A percentile compares a stretch with the other conserved stretches of the same genome.
Conservation (phyloP, 2,113 vertebrate species). For the Oenanthe melanoleuca region DNA sequence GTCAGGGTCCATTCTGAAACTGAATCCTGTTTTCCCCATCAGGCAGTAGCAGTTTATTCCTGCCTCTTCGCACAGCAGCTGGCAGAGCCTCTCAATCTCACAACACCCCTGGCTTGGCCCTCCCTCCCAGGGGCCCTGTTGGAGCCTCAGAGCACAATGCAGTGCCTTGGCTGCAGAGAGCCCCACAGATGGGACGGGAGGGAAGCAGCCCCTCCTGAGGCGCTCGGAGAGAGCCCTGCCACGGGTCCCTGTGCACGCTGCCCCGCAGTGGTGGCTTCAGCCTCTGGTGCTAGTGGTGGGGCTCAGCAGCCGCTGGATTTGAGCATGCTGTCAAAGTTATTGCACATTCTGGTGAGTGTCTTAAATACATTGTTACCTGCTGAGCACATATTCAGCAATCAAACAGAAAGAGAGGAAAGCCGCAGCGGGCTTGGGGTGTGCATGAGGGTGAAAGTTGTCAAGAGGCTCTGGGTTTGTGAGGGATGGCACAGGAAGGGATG, state of each 20-base stretch:
- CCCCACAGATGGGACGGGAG: rapidly evolving
- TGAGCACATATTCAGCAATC: constrained; percentile 25
- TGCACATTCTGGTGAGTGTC: constrained; percentile 40
- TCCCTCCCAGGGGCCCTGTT: neutral
- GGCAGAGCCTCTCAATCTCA: neutral
- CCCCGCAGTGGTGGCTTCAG: constrained; percentile 56
- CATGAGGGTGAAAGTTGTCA: neutral
- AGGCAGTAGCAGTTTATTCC: constrained; percentile 33
- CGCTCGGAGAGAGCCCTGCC: neutral
- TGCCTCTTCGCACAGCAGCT: neutral
- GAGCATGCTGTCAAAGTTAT: constrained; percentile 14
- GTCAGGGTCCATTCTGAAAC: constrained; percentile 37
- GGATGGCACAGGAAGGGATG: rapidly evolving
- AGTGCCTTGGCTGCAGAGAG: neutral
- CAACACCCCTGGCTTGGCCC: neutral
- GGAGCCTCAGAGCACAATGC: neutral
- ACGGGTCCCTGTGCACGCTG: neutral
- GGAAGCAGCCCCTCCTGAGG: neutral
- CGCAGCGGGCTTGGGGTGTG: neutral
- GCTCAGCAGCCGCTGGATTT: neutral
- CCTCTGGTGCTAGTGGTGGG: neutral
- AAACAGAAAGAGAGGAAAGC: neutral
- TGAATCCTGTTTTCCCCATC: constrained; percentile 10
- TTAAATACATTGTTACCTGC: constrained; percentile 47
- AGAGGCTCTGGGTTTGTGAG: neutral